Conservation (phyloP, 2,888 invertebrate genomes). For the Dermolepida albohirtum region DNA sequence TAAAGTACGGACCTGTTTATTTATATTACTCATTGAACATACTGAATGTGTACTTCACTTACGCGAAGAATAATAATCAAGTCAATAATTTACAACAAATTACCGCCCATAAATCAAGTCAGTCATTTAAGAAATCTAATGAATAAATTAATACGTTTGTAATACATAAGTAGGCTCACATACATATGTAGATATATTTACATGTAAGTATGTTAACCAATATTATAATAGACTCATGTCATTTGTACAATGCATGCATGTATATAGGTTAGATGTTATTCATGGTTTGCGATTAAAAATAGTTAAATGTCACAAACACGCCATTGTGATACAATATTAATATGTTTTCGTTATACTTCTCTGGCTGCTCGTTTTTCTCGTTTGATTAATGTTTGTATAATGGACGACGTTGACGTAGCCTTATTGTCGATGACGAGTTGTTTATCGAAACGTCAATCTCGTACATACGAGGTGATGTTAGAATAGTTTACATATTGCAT, state of each 20-base stretch:
- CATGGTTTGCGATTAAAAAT: too few species aligned
- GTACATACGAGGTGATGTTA: background rate
- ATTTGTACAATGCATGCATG: too few species aligned
- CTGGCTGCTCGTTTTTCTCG: background rate
- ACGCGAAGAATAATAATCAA: conserved; percentile 23
- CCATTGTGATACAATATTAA: conserved; percentile 1
- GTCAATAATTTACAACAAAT: conserved; percentile 35
- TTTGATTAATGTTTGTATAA: conserved; percentile 29
- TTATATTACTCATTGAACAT: conserved; percentile 18
- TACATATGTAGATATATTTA: background rate
- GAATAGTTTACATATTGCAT: conserved; percentile 1
- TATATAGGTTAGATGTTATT: background rate
- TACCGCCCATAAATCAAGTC: conserved; percentile 25
- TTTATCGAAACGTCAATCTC: conserved; percentile 35
- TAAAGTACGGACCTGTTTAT: background rate
- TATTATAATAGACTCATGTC: conserved; percentile 4
- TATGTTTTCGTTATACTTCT: background rate
- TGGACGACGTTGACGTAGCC: conserved; percentile 9
- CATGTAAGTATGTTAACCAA: conserved; percentile 6
- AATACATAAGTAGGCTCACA: conserved; percentile 5
- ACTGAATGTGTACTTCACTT: background rate
- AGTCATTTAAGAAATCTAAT: conserved; percentile 12
- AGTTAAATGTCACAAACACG: too few species aligned
- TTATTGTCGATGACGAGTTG: conserved; percentile 22
- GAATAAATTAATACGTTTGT: conserved; percentile 24